phyloP scores from a whole-genome alignment of 2,888 invertebrate species.

The Andrena camellia region DNA sequence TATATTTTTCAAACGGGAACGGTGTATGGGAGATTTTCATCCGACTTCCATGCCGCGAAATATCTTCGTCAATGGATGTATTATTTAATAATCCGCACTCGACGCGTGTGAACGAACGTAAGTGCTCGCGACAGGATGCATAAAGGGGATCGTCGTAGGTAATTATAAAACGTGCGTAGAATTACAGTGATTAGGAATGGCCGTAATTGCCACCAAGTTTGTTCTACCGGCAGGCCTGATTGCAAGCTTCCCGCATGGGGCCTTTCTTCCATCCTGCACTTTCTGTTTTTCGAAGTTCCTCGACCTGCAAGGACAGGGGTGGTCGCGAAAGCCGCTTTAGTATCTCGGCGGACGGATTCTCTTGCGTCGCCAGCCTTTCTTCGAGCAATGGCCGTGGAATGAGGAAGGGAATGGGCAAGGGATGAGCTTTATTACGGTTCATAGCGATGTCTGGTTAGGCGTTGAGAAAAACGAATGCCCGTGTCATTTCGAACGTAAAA shows the following conservation, averaged over 20 bases:
- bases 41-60: too few species aligned
- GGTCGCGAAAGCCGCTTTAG: background rate
- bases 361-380: background rate
- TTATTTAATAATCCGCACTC: background rate
- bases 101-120: slow-evolving; percentile 13
- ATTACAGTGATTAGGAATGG: slow-evolving; percentile 35
- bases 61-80: background rate
- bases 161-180: slow-evolving; percentile 21
- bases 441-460: background rate
- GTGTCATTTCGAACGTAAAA: background rate
- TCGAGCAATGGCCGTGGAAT: background rate
- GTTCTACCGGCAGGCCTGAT: slow-evolving; percentile 16
- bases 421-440: slow-evolving; percentile 11
- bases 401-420: slow-evolving; percentile 15
- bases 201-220: slow-evolving; percentile 30
- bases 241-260: slow-evolving; percentile 17
- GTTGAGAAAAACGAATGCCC: background rate
- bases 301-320: too few species aligned
- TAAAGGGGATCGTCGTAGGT: slow-evolving; percentile 22
- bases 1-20: background rate
- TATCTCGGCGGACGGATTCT: background rate
- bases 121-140: slow-evolving; percentile 13
- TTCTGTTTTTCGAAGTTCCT: slow-evolving; percentile 2
- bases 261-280: background rate
- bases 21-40: background rate